Conservation (phyloP, 2,113 vertebrate genomes). For the Saguinus imperator region DNA sequence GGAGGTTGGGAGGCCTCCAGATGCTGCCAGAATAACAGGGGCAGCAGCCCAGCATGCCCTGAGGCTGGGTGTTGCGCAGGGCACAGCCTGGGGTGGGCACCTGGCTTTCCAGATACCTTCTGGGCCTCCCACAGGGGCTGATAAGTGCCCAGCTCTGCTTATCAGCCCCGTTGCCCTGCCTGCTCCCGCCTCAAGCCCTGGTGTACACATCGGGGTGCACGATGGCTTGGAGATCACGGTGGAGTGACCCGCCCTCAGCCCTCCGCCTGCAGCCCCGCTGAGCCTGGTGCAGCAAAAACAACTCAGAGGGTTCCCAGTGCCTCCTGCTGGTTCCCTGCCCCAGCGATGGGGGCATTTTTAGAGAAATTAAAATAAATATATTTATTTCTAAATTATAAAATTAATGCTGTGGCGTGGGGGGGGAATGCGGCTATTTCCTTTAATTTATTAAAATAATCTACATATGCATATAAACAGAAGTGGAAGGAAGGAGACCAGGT, state of each 20-base stretch:
- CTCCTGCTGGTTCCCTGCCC: not conserved
- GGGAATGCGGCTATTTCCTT: not conserved
- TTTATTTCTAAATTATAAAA: not conserved
- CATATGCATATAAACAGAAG: accelerated
- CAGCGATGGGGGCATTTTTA: not conserved
- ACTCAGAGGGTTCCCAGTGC: not conserved
- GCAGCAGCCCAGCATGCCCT: constrained; percentile 47
- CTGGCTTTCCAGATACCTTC: constrained; percentile 71
- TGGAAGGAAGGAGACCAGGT: not conserved
- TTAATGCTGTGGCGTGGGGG: not conserved
- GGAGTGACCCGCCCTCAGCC: not conserved
- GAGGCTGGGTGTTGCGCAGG: not conserved
- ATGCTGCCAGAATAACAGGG: constrained; percentile 77
- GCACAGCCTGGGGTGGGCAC: not conserved
- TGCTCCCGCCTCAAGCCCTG: not conserved
- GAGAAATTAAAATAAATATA: not conserved
- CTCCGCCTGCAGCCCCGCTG: not conserved
- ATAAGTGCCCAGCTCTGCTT: constrained; percentile 80
- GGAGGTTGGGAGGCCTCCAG: constrained; percentile 71
- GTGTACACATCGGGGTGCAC: not conserved
- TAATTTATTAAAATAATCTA: no score
- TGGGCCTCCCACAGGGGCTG: constrained; percentile 74
- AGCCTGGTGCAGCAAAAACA: accelerated
- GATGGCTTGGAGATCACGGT: not conserved
- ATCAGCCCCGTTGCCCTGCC: not conserved